Conservation (phyloP, 2,888 invertebrate species). For the Ferrisia virgata region DNA sequence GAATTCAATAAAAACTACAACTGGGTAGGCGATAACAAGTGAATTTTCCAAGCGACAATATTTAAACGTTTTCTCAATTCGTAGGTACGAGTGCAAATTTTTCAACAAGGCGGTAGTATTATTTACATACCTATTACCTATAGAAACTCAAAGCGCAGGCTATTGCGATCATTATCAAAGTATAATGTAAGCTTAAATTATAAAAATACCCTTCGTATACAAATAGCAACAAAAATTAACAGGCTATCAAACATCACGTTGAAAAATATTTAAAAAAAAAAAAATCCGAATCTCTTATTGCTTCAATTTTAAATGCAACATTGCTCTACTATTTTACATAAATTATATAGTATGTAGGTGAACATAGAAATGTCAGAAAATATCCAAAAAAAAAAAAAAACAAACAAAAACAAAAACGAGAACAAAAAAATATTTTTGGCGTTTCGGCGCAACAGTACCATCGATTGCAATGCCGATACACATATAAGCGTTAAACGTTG, state of each 20-base stretch:
- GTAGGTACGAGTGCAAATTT: not conserved
- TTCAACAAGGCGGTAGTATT: not conserved
- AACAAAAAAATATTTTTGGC: no score
- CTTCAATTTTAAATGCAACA: conserved; percentile 24
- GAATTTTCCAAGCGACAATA: not conserved
- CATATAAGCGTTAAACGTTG: no score
- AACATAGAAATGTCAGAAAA: conserved; percentile 27
- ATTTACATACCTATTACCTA: not conserved
- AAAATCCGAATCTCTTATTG: not conserved
- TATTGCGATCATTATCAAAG: not conserved
- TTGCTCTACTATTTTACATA: conserved; percentile 5
- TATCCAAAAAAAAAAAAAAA: not conserved
- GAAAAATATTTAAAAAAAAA: not conserved
- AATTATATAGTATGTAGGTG: not conserved
- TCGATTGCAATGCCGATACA: no score
- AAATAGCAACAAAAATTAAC: not conserved
- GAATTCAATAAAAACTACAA: conserved; percentile 5
- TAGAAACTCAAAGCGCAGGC: not conserved
- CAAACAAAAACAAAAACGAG: no score
- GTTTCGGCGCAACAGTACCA: no score
- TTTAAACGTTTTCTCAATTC: not conserved
- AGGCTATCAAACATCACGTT: no score
- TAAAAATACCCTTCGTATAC: not conserved
- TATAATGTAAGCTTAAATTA: not conserved
- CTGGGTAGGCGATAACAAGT: not conserved